Evolutionary conservation across 1,140 invertebrate species (phyloP), one percentile per base, ranked within the genome.

Genomic region (Eciton burchellii): DNA sequence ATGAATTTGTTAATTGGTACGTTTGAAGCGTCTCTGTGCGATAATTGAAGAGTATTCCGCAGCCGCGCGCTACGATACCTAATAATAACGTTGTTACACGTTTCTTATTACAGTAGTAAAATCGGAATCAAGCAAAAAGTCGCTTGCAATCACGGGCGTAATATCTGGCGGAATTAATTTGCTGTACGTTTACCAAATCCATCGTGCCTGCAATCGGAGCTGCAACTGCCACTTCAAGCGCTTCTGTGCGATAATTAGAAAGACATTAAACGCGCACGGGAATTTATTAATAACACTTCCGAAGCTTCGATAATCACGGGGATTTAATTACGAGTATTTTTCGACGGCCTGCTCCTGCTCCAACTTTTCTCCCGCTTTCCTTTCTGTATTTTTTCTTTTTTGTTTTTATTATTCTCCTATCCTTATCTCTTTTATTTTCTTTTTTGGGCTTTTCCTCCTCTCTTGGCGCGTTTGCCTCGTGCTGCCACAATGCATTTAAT

Each of bases 221-320:
- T 12, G 11, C 70, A 77, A 76, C 70, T 83, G 16, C 24, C 56
- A 68, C 43, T 82, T 76, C 43, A 47, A 45, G 24, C 41, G 41
- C 56, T 74, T 52, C 47, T 14, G 49, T 45, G 11, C 24, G 16
- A n/a, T 63, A 54, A 45, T 70, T 43, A 79, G 57, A n/a, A n/a
- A 84, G 29, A 72, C 24, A 21, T 71, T 79, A 72, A 70, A 41
- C 21, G 43, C 11, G 49, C 60, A 3, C n/a, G 0, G 35, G 35
- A 82, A 85, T 16, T 77, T 77, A 83, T 77, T 83, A 77, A 82
- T 70, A 86, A 82, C 63, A 86, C 74, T 49, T 71, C 54, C 43
- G 19, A 85, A 59, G 54, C 12, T 41, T 35, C 16, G 6, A 43
- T 24, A 82, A 43, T 49, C 29, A 43, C 1, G 26, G 19, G 43